Conservation (phyloP, 2,888 invertebrate genomes). For the Chaitophorus viminalis region DNA sequence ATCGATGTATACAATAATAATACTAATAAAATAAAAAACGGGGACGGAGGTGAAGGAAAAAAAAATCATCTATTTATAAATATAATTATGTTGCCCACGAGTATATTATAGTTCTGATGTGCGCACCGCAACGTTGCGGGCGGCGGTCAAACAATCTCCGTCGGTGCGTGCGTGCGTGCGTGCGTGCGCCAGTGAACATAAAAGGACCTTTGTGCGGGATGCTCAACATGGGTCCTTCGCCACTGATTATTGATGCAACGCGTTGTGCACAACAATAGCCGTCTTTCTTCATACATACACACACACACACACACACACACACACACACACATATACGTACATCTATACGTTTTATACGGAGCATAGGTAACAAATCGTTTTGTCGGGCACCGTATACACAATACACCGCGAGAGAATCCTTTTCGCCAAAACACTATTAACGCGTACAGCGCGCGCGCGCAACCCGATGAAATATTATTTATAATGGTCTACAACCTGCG, state of each 20-base stretch:
- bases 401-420: slow-evolving; percentile 16
- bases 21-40: no score
- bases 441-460: background rate
- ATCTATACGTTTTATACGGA: no score
- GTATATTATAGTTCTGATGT: background rate
- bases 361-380: slow-evolving; percentile 53
- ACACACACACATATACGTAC: no score
- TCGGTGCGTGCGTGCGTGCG: slow-evolving; percentile 19
- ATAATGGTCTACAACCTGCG: slow-evolving; percentile 30
- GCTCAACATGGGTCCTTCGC: slow-evolving; percentile 48
- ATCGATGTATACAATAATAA: no score
- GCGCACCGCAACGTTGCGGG: background rate
- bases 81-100: no score
- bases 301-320: no score
- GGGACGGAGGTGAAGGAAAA: background rate
- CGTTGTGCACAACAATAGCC: slow-evolving; percentile 39
- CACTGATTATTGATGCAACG: slow-evolving; percentile 44
- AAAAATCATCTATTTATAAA: background rate
- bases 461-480: slow-evolving; percentile 31
- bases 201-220: slow-evolving; percentile 36
- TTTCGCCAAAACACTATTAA: slow-evolving; percentile 43
- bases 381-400: slow-evolving; percentile 32
- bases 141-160: slow-evolving; percentile 43
- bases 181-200: slow-evolving; percentile 31
- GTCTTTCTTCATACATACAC: no score